Conservation (phyloP, 2,797 vertebrate species). For the Steatocranus sp. region DNA sequence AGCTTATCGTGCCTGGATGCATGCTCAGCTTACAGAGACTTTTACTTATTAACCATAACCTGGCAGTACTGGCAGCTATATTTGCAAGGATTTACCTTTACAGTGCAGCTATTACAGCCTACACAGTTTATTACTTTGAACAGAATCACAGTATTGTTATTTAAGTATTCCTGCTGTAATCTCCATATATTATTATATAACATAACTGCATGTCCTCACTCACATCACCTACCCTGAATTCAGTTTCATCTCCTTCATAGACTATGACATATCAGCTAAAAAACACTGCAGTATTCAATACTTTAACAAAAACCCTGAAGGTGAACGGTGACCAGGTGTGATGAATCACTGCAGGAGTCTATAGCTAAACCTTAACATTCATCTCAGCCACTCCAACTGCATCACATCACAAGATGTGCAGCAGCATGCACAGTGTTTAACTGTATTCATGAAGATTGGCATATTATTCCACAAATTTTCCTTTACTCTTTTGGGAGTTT, state of each 20-base stretch:
- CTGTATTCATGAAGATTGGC: not conserved
- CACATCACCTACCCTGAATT: not conserved
- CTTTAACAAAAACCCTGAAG: not conserved
- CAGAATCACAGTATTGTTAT: not conserved
- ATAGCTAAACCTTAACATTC: not conserved
- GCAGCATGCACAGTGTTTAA: not conserved
- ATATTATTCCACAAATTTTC: not conserved
- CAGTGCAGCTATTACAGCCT: not conserved
- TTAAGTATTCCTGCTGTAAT: not conserved
- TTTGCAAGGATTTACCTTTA: not conserved
- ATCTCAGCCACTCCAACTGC: not conserved
- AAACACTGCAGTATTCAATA: not conserved
- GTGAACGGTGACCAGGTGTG: not conserved
- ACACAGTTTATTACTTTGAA: not conserved
- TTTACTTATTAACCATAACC: not conserved
- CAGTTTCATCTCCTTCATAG: not conserved
- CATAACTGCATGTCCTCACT: not conserved
- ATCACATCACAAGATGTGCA: not conserved
- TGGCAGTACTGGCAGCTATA: not conserved
- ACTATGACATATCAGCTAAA: not conserved
- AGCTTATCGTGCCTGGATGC: not conserved
- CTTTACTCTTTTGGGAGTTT: not conserved
- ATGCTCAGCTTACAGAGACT: not conserved
- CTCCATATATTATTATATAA: not conserved
- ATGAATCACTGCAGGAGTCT: not conserved